These are phyloP conservation scores for Dusona sp. DNA, from an alignment of 2,888 invertebrate genomes.

Conservation along the genomic window DNA sequence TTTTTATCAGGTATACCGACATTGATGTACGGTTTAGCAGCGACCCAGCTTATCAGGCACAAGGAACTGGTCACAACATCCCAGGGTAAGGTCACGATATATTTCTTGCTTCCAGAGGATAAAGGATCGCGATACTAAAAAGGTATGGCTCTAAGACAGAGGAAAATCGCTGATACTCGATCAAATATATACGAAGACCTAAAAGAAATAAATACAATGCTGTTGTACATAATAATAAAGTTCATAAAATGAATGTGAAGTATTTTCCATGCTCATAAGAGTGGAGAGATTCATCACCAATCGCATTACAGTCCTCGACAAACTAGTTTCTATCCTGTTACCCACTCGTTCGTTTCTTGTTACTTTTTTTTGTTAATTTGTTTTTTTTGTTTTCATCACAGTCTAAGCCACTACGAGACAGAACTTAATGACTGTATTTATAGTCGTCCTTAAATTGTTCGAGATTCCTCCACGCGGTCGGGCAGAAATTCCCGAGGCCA, in stretches of 20 bases:
- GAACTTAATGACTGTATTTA: slow-evolving; percentile 67
- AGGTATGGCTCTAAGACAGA: neutral
- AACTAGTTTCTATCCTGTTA: slow-evolving; percentile 58
- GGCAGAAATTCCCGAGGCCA: slow-evolving; percentile 47
- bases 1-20: slow-evolving; percentile 93
- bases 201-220: neutral
- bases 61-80: slow-evolving; percentile 91
- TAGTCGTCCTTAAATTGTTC: slow-evolving; percentile 67
- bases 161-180: slow-evolving; percentile 11
- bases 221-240: neutral
- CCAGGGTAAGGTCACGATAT: slow-evolving; percentile 91
- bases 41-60: slow-evolving; percentile 92
- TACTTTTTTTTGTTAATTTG: neutral
- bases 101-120: slow-evolving; percentile 95
- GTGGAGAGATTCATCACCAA: slow-evolving; percentile 31
- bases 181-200: neutral
- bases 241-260: slow-evolving; percentile 31
- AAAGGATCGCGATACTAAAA: slow-evolving; percentile 90
- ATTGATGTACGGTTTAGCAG: slow-evolving; percentile 95
- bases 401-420: slow-evolving; percentile 49
- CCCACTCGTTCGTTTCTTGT: neutral
- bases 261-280: slow-evolving; percentile 12
- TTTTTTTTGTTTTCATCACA: slow-evolving; percentile 26
- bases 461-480: slow-evolving; percentile 62
- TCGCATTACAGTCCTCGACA: slow-evolving; percentile 29